phyloP scores from a whole-genome alignment of 1,140 invertebrate species.

The Drosophila asahinai region DNA sequence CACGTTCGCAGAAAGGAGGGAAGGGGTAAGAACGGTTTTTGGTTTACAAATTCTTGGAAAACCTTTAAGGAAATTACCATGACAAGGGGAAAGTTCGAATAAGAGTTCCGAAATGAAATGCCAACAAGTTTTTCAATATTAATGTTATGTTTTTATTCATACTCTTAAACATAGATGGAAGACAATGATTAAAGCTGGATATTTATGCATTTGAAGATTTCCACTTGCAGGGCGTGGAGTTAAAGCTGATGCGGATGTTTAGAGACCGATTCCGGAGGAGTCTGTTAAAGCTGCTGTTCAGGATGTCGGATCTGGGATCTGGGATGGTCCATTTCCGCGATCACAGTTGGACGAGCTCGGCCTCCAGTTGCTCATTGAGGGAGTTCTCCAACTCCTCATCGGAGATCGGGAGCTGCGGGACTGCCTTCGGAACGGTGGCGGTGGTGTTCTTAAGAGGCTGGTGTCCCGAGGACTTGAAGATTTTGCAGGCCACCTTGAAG shows the following conservation, averaged over 20 bases:
- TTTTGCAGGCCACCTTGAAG: conserved; percentile 50
- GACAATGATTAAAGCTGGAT: conserved; percentile 51
- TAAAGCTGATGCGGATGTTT: conserved; percentile 57
- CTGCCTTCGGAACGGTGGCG: not conserved
- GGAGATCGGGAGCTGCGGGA: conserved; percentile 4
- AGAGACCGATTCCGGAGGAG: conserved; percentile 47
- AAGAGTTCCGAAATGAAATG: conserved; percentile 26
- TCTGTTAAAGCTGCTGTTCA: conserved; percentile 48
- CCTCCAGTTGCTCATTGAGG: conserved; percentile 42
- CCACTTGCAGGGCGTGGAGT: conserved; percentile 22
- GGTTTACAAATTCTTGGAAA: conserved; percentile 52
- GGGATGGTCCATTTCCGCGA: conserved; percentile 19
- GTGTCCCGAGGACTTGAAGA: conserved; percentile 36
- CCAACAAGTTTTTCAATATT: conserved; percentile 32
- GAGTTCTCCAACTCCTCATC: conserved; percentile 42
- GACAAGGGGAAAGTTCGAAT: conserved; percentile 47
- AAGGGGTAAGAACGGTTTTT: conserved; percentile 48
- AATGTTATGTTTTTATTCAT: conserved; percentile 43
- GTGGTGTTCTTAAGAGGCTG: conserved; percentile 11
- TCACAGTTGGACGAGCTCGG: conserved; percentile 43
- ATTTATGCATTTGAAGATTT: conserved; percentile 34
- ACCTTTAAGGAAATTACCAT: conserved; percentile 48
- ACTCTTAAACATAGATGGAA: conserved; percentile 51
- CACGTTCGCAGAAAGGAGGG: conserved; percentile 20
- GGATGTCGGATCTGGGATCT: conserved; percentile 9